Base-by-base conservation (phyloP, 2,113 vertebrate species). In the Onychostoma macrolepis region DNA sequence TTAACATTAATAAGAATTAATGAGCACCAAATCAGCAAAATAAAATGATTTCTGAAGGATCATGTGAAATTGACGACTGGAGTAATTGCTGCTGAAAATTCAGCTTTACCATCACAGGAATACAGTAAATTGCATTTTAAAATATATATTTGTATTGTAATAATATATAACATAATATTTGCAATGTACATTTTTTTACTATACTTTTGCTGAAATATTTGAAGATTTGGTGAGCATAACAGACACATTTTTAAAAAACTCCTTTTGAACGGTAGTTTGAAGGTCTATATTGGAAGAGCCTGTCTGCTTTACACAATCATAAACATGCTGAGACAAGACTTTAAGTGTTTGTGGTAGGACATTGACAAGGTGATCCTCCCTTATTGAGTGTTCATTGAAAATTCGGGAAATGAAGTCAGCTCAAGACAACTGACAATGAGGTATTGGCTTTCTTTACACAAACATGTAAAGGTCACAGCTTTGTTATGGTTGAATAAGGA, bases 361-460 rank as follows among this genome's bases (percentile, higher is more conserved):
- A 72, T n/a, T 33, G 28, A 74, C 83, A 84, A 41, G 67, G 33
- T 74, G 83, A 83, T 45, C 43, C 28, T 80, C 8, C 24, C 30
- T 58, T 74, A 74, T 58, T 58, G 30, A 74, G 24, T 56, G 50
- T 69, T 36, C 2, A 69, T 61, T 19, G 43, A 76, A 45, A 86
- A 80, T 19, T 11, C 65, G 88, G 81, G 80, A 88, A 90, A 84
- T 81, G 6, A 80, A 69, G 87, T 84, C 45, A 84, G 74, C 76
- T 28, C 36, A 71, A 84, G 67, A 88, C 21, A 81, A 82, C 80
- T 38, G 76, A 82, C 83, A 65, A 83, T 67, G 19, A 30, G 24
- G 8, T 43, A 84, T 89, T 43, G 11, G 10, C 33, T 78, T 78
- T 26, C 85, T 77, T 84, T 30, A 67, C 26, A 71, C n/a, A 79